Conservation (phyloP, 2,888 invertebrate genomes). For the Carabus problematicus region DNA sequence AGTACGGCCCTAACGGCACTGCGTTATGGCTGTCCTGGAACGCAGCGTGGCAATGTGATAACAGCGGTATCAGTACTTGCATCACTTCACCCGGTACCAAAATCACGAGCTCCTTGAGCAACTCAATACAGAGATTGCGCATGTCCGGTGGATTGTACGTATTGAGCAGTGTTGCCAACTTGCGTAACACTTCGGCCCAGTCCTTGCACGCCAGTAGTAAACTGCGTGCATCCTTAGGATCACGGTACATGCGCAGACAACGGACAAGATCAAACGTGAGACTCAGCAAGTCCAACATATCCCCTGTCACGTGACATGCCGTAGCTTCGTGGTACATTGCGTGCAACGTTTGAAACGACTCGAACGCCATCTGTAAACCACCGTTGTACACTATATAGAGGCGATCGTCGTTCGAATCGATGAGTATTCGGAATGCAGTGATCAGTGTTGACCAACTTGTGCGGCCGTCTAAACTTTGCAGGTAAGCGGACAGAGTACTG, state of each 20-base stretch:
- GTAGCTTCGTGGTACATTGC: constrained; percentile 95
- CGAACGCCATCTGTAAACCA: constrained; percentile 81
- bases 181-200: constrained; percentile 86
- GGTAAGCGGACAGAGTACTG: constrained; percentile 85
- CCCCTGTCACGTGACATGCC: constrained; percentile 83
- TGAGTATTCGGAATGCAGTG: constrained; percentile 85
- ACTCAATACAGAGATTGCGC: constrained; percentile 77
- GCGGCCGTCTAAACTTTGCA: constrained; percentile 87
- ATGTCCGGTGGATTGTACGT: constrained; percentile 88
- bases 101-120: constrained; percentile 79
- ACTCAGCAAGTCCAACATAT: constrained; percentile 83
- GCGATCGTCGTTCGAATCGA: constrained; percentile 89
- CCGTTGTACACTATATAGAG: constrained; percentile 89
- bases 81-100: constrained; percentile 81
- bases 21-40: constrained; percentile 77
- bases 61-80: constrained; percentile 81
- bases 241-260: constrained; percentile 73
- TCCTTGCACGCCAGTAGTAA: constrained; percentile 79
- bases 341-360: constrained; percentile 89
- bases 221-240: constrained; percentile 71
- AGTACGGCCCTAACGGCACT: constrained; percentile 77
- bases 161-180: constrained; percentile 85
- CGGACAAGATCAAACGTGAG: constrained; percentile 77
- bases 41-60: constrained; percentile 83
- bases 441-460: constrained; percentile 95